Conservation (phyloP, 2,797 vertebrate genomes). For the Sarcoramphus papa region DNA sequence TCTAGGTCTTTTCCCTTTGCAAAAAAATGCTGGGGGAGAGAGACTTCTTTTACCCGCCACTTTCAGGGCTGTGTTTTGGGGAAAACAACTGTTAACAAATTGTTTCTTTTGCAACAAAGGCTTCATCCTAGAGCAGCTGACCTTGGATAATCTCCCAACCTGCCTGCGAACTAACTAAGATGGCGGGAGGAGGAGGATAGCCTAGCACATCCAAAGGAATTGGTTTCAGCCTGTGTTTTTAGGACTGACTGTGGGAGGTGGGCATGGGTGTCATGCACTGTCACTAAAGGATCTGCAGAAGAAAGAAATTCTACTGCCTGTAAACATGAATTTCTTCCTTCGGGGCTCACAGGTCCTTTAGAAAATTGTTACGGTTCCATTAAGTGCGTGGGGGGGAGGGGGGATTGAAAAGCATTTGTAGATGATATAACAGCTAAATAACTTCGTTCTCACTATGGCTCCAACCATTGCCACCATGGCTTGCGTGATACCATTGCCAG, state of each 20-base stretch:
- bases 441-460: background rate
- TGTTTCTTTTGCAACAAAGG: background rate
- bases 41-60: background rate
- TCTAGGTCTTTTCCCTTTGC: background rate
- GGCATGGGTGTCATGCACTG: background rate
- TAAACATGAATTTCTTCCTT: background rate
- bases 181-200: background rate
- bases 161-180: background rate
- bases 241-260: background rate
- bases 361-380: background rate
- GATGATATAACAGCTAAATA: background rate
- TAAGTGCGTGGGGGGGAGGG: background rate
- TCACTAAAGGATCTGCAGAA: background rate
- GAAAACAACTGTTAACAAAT: background rate
- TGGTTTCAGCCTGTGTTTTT: background rate
- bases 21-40: background rate
- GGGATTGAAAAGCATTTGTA: background rate
- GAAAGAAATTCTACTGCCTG: background rate
- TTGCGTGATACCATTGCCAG: rapidly evolving
- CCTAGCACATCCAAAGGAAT: background rate
- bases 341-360: background rate
- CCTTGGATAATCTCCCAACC: background rate
- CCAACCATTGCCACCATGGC: rapidly evolving
- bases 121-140: background rate
- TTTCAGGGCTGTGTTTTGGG: background rate